Evolutionary conservation across 2,888 invertebrate species (phyloP).

Genomic region (Andrena hattorfiana): DNA sequence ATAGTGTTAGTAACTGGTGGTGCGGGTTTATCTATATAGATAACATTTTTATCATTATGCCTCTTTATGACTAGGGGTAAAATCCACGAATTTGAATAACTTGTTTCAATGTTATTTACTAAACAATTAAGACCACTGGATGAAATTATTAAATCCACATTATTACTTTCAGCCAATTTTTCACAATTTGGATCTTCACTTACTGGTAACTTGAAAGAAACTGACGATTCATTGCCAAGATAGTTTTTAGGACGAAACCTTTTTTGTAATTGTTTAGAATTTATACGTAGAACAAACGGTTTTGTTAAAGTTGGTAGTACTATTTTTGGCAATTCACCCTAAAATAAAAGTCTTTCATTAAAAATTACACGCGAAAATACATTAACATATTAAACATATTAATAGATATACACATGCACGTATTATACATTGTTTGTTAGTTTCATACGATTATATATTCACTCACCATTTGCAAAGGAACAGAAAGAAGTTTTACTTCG

Average conservation of each 20-base stretch:
- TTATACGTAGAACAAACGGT: slow-evolving; percentile 32
- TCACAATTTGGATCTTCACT: slow-evolving; percentile 76
- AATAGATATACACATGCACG: background rate
- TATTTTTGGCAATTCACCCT: slow-evolving; percentile 69
- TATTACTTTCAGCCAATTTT: slow-evolving; percentile 67
- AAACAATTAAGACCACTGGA: slow-evolving; percentile 78
- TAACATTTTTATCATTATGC: slow-evolving; percentile 71
- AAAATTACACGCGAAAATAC: background rate
- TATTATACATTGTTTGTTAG: too few relatives aligned
- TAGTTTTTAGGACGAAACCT: slow-evolving; percentile 36
- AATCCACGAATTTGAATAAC: slow-evolving; percentile 72
- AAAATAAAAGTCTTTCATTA: slow-evolving; percentile 16
- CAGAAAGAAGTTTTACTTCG: slow-evolving; percentile 60
- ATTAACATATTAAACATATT: background rate
- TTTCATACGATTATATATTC: background rate
- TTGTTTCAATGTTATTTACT: slow-evolving; percentile 72
- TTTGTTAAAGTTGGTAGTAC: slow-evolving; percentile 58
- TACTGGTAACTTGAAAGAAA: slow-evolving; percentile 68
- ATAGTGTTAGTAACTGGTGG: slow-evolving; percentile 71
- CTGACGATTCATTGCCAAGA: slow-evolving; percentile 1
- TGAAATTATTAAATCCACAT: slow-evolving; percentile 79
- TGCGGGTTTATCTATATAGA: slow-evolving; percentile 78
- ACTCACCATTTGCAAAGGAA: slow-evolving; percentile 69
- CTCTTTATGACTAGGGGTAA: slow-evolving; percentile 75
- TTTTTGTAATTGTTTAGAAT: slow-evolving; percentile 8